phyloP scores from a whole-genome alignment of 2,113 vertebrate species.

The Dolichallabes microphthalmus region DNA sequence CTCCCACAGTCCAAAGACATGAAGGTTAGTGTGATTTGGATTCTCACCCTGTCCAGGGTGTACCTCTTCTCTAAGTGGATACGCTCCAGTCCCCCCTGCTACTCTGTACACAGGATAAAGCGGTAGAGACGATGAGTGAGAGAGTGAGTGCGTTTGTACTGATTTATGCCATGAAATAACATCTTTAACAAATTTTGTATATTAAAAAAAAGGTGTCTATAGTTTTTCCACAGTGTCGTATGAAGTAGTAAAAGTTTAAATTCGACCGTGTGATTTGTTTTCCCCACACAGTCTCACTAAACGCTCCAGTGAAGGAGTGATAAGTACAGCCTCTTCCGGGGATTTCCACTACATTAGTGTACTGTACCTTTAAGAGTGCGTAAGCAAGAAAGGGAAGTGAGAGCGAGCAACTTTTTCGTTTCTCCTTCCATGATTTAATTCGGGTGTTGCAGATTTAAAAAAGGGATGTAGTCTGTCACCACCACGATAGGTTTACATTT shows the following conservation, averaged over 20 bases:
- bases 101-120: too few species aligned
- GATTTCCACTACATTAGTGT: neutral
- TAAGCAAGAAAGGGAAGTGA: constrained; percentile 30
- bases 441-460: neutral
- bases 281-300: neutral
- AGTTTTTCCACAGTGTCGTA: neutral
- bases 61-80: too few species aligned
- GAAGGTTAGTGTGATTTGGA: too few species aligned
- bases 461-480: neutral
- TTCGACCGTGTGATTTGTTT: neutral
- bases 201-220: neutral
- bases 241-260: neutral
- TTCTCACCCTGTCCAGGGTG: too few species aligned
- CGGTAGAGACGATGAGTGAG: too few species aligned
- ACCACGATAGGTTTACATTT: neutral
- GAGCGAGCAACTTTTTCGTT: constrained; percentile 3
- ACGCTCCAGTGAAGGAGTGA: neutral
- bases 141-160: too few species aligned
- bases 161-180: neutral
- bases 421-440: constrained; percentile 21
- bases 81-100: too few species aligned
- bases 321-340: neutral
- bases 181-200: neutral
- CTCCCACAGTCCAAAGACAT: too few species aligned
- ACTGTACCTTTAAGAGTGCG: constrained; percentile 34